Evolutionary conservation across 23 tunicate species (phyloP).

Genomic region (Oikopleura dioica): DNA sequence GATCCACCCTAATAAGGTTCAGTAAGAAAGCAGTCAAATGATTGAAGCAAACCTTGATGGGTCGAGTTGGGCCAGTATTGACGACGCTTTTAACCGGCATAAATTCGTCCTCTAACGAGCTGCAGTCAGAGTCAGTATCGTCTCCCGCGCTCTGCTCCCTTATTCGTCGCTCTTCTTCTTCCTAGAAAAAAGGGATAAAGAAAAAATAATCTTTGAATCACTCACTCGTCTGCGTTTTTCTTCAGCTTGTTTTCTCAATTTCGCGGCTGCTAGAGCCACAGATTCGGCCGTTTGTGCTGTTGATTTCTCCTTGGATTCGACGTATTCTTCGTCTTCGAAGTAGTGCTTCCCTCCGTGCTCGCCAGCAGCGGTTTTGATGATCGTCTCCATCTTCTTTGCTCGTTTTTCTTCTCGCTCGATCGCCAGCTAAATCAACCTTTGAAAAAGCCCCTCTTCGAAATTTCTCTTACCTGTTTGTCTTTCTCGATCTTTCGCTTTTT

Average conservation of each 20-base stretch:
- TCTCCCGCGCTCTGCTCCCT: no score
- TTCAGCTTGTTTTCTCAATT: not conserved
- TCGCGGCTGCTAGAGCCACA: not conserved
- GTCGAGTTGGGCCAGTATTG: not conserved
- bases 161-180: no score
- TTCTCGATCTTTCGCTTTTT: slow-evolving; percentile 36
- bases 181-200: no score
- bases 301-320: not conserved
- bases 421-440: not conserved
- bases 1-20: not conserved
- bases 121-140: no score
- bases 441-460: not conserved
- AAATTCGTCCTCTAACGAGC: not conserved
- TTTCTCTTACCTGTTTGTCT: slow-evolving; percentile 24
- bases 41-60: not conserved
- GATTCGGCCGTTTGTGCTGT: not conserved
- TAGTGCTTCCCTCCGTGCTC: not conserved
- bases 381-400: not conserved
- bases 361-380: not conserved
- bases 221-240: not conserved
- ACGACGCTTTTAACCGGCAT: not conserved
- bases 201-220: no score
- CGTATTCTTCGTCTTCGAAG: not conserved
- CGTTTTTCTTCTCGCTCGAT: not conserved
- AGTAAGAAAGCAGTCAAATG: no score